Percentiles rank a stretch among this genome's conserved stretches.
Conservation (phyloP, 2,888 invertebrate genomes). For the Serripes groenlandicus region DNA sequence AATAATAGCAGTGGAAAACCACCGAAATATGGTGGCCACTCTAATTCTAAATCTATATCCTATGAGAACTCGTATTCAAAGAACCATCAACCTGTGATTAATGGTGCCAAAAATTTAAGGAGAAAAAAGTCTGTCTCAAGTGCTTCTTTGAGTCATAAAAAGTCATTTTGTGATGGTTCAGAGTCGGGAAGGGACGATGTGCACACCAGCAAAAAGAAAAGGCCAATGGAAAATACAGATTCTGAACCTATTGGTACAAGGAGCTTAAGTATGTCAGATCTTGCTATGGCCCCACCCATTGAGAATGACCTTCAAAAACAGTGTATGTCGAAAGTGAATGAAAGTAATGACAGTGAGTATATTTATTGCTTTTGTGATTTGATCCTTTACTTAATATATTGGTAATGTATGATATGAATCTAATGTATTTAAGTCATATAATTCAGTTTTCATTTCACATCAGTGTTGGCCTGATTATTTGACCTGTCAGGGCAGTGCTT, state of each 20-base stretch:
- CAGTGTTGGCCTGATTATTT: no score
- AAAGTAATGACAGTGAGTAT: constrained; percentile 64
- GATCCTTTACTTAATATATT: neutral
- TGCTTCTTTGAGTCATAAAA: constrained; percentile 60
- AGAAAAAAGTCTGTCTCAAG: constrained; percentile 66
- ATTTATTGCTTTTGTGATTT: neutral
- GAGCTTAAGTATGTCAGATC: constrained; percentile 72
- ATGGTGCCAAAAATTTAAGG: constrained; percentile 57
- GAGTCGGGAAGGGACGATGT: constrained; percentile 34
- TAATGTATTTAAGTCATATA: no score
- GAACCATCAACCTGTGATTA: constrained; percentile 59
- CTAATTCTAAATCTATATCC: constrained; percentile 62
- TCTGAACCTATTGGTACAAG: constrained; percentile 40
- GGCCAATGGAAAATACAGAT: neutral
- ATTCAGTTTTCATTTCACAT: no score
- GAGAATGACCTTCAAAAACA: constrained; percentile 68
- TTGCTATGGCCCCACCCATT: constrained; percentile 57
- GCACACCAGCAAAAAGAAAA: constrained; percentile 12
- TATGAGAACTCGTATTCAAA: constrained; percentile 55
- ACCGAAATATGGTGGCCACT: constrained; percentile 41
- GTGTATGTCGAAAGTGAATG: constrained; percentile 43
- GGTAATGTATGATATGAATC: neutral
- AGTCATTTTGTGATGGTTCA: constrained; percentile 39
- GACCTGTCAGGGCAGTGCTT: no score
- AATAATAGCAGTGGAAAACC: constrained; percentile 35